phyloP scores from a whole-genome alignment of 2,113 vertebrate species.

The Morone saxatilis region DNA sequence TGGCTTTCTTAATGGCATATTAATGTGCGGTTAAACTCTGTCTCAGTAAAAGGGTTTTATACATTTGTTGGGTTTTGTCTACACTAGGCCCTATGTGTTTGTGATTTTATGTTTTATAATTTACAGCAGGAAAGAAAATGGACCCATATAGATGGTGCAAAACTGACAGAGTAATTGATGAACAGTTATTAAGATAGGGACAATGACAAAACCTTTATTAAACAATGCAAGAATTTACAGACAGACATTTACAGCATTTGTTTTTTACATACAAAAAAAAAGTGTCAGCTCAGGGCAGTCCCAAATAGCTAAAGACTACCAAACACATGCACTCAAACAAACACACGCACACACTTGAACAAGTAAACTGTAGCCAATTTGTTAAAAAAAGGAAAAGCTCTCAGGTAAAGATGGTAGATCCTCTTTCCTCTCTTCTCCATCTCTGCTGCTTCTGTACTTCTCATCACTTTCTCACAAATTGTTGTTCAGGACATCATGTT shows the following conservation, averaged over 20 bases:
- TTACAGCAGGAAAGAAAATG: neutral
- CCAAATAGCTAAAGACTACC: slow-evolving; percentile 18
- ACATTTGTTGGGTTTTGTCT: neutral
- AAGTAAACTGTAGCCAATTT: slow-evolving; percentile 5
- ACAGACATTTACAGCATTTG: slow-evolving; percentile 60
- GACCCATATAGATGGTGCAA: no score
- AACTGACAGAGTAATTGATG: neutral
- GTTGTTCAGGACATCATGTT: slow-evolving; percentile 6
- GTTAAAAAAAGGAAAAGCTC: neutral
- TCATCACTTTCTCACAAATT: slow-evolving; percentile 10
- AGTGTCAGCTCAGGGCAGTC: slow-evolving; percentile 36
- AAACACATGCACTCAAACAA: slow-evolving; percentile 10
- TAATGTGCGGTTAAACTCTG: neutral
- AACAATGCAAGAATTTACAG: slow-evolving; percentile 58
- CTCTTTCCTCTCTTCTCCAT: neutral
- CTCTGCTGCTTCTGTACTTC: neutral
- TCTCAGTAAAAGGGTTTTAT: neutral
- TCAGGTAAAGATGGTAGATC: neutral
- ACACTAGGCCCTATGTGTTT: neutral
- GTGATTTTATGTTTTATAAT: neutral
- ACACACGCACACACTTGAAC: slow-evolving; percentile 36
- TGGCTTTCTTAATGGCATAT: neutral
- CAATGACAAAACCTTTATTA: slow-evolving; percentile 62
- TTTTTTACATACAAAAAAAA: slow-evolving; percentile 53
- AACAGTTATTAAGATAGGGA: neutral